phyloP scores from a whole-genome alignment of 2,888 invertebrate species.

The Acronicta leporina region DNA sequence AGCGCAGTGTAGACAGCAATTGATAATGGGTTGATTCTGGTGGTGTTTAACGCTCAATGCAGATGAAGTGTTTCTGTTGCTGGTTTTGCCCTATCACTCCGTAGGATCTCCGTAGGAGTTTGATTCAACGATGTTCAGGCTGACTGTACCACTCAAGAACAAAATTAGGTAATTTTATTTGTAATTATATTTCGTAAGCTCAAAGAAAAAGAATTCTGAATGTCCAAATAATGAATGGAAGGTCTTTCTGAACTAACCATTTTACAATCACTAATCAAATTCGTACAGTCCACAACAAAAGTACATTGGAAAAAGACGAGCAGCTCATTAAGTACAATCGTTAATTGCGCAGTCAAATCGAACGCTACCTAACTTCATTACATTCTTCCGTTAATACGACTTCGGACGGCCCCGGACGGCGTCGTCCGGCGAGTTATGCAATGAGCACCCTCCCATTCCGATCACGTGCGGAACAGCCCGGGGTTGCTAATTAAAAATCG shows the following conservation, averaged over 20 bases:
- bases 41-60: too few species aligned
- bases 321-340: constrained; percentile 77
- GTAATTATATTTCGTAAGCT: too few species aligned
- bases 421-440: constrained; percentile 72
- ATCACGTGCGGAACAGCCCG: constrained; percentile 77
- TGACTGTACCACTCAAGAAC: too few species aligned
- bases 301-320: constrained; percentile 58
- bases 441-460: constrained; percentile 72
- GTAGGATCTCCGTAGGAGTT: too few species aligned
- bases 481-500: constrained; percentile 87
- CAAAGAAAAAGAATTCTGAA: too few species aligned
- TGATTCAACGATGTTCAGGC: too few species aligned
- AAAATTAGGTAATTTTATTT: too few species aligned
- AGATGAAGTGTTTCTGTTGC: too few species aligned
- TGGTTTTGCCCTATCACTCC: too few species aligned
- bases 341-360: constrained; percentile 83
- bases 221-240: constrained; percentile 4
- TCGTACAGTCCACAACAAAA: constrained; percentile 57
- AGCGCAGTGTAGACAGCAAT: too few species aligned
- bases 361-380: constrained; percentile 78
- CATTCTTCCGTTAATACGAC: constrained; percentile 75
- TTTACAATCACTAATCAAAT: constrained; percentile 43
- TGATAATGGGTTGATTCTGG: too few species aligned
- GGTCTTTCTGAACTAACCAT: constrained; percentile 29
- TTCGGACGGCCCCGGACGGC: constrained; percentile 56